Percentiles rank a stretch among this genome's conserved stretches.
phyloP scores from a whole-genome alignment of 2,888 invertebrate species.

The Cephus pygmeus region DNA sequence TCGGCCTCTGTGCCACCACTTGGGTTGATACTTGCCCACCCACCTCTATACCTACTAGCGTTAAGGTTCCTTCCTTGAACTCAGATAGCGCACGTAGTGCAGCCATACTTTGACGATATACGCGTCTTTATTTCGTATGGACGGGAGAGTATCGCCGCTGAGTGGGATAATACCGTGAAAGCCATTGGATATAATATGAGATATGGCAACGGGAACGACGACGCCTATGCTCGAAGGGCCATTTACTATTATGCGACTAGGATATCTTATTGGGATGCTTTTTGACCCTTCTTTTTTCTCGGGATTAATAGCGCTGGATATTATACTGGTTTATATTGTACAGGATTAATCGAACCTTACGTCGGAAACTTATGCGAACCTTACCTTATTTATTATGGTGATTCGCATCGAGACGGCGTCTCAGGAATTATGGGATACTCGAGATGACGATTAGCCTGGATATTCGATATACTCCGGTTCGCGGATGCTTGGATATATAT shows the following conservation, averaged over 20 bases:
- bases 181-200: not conserved
- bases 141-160: not conserved
- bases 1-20: conserved; percentile 35
- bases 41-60: conserved; percentile 17
- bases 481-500: not conserved
- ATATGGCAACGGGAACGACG: not conserved
- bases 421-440: not conserved
- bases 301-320: not conserved
- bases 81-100: not conserved
- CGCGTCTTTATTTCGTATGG: not conserved
- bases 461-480: not conserved
- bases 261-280: not conserved
- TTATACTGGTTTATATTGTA: not conserved
- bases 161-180: not conserved
- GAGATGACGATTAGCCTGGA: not conserved
- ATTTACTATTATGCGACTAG: not conserved
- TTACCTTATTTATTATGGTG: not conserved
- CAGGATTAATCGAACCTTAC: not conserved
- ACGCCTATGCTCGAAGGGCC: conserved; percentile 1
- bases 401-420: not conserved
- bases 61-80: conserved; percentile 16
- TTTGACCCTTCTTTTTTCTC: not conserved
- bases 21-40: conserved; percentile 19
- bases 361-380: not conserved
- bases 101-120: not conserved